Evolutionary conservation across 2,888 invertebrate genomes (phyloP).

Genomic region (Melanotus villosus): DNA sequence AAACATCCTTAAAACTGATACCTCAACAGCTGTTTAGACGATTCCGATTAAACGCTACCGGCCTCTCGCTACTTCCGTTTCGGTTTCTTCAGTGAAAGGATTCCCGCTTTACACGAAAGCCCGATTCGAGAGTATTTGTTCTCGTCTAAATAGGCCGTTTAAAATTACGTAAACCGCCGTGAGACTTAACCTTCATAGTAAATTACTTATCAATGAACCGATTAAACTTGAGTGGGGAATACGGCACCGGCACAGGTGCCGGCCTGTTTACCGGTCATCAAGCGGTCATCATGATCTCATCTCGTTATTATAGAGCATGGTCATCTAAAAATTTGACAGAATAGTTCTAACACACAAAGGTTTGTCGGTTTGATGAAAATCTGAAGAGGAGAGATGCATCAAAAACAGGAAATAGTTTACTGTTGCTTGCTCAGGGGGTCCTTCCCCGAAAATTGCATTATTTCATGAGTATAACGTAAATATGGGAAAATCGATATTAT

Average conservation of each 20-base stretch:
- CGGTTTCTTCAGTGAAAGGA: neutral
- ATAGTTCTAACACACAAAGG: neutral
- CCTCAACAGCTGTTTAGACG: neutral
- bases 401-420: neutral
- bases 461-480: neutral
- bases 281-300: conserved; percentile 28
- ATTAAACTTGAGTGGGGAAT: conserved; percentile 34
- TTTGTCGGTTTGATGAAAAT: too few relatives aligned
- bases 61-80: neutral
- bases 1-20: conserved; percentile 35
- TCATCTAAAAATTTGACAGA: conserved; percentile 6
- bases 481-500: too few relatives aligned
- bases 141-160: conserved; percentile 20
- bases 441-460: too few relatives aligned
- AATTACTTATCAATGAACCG: conserved; percentile 41
- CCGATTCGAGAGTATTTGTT: neutral
- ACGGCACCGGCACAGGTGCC: conserved; percentile 7
- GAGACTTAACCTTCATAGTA: conserved; percentile 42
- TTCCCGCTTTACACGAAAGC: neutral
- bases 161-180: conserved; percentile 13
- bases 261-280: conserved; percentile 13
- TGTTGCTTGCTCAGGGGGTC: neutral
- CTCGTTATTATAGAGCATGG: neutral
- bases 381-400: too few relatives aligned
- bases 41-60: neutral